Conservation (phyloP, 2,113 vertebrate genomes). For the Theristicus caerulescens region DNA sequence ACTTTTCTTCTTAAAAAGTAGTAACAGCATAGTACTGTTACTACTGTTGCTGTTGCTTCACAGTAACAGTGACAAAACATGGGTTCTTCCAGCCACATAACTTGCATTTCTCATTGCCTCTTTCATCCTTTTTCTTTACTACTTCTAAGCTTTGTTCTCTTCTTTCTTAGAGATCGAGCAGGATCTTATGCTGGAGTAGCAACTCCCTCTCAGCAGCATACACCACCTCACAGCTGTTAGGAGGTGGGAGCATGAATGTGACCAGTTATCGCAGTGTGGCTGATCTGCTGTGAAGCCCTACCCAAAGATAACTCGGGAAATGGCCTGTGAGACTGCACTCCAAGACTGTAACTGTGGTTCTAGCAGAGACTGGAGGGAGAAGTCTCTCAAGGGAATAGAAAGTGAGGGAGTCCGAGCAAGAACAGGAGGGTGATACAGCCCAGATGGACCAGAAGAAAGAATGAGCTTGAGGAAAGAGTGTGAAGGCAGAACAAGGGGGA, state of each 20-base stretch:
- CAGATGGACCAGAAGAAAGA: not conserved
- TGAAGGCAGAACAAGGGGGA: not conserved
- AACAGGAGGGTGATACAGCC: not conserved
- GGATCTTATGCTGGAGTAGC: not conserved
- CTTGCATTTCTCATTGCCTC: not conserved
- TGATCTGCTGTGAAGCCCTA: not conserved
- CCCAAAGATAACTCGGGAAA: not conserved
- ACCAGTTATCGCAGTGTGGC: not conserved
- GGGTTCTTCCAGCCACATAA: not conserved
- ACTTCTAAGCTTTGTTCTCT: not conserved
- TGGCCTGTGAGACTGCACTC: not conserved
- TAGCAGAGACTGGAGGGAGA: not conserved
- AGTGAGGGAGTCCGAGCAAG: fast-evolving
- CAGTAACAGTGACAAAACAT: not conserved
- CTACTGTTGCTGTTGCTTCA: not conserved
- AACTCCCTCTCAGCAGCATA: not conserved
- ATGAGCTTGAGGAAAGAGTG: not conserved
- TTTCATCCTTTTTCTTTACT: not conserved
- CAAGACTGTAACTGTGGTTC: not conserved
- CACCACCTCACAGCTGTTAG: not conserved
- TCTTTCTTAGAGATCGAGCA: not conserved
- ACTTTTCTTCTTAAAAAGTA: not conserved
- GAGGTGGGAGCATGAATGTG: not conserved
- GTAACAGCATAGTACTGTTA: not conserved
- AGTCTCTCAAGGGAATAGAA: not conserved